Conservation (phyloP, 2,113 vertebrate genomes). For the Sterrhoptilus dennistouni region DNA sequence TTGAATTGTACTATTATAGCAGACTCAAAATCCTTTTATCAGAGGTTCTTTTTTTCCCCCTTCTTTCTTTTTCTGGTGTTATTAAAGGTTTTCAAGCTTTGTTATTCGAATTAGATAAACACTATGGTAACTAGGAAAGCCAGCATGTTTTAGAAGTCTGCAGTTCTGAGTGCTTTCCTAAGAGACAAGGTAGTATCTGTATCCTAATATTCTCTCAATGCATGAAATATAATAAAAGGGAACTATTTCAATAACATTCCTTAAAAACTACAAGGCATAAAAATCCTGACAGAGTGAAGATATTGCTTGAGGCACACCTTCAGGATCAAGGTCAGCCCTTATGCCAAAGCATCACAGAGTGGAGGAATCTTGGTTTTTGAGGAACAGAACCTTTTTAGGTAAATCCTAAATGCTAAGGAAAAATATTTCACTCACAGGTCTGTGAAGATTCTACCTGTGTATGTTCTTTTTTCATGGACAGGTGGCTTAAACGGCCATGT, state of each 20-base stretch:
- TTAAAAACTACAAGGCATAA: background rate
- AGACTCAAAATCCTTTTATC: constrained; percentile 57
- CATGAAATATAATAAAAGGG: background rate
- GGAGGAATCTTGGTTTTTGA: background rate
- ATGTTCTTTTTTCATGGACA: background rate
- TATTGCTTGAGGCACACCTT: background rate
- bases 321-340: background rate
- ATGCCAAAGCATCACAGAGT: background rate
- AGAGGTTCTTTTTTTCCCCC: background rate
- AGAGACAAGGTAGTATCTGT: constrained; percentile 18
- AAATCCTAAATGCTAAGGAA: background rate
- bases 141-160: constrained; percentile 10
- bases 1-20: constrained; percentile 49
- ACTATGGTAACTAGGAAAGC: constrained; percentile 21
- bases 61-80: background rate
- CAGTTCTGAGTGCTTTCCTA: background rate
- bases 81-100: constrained; percentile 55
- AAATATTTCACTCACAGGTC: background rate
- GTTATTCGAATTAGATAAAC: constrained; percentile 33
- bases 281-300: background rate
- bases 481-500: background rate
- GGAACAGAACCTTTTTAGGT: background rate
- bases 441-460: background rate
- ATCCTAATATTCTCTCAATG: background rate
- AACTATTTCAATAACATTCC: background rate